Conservation (phyloP, 2,888 invertebrate species). For the Drosophila flavopinicola region DNA sequence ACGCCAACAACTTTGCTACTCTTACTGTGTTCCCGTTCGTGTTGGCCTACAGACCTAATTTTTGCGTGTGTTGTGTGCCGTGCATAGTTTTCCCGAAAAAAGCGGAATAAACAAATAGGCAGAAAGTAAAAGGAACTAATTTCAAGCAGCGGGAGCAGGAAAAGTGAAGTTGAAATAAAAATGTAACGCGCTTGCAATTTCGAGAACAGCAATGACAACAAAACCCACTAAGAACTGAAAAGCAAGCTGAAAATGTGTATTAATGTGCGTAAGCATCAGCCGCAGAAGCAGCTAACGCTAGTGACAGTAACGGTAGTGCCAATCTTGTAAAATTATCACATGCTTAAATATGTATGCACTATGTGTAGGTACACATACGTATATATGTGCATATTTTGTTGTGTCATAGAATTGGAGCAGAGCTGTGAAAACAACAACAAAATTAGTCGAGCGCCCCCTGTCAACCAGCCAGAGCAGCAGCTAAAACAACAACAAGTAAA, state of each 20-base stretch:
- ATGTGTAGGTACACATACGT: constrained; percentile 5
- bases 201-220: constrained; percentile 29
- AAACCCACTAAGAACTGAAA: constrained; percentile 28
- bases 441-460: constrained; percentile 58
- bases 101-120: constrained; percentile 60
- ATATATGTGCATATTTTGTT: constrained; percentile 40
- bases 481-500: constrained; percentile 29
- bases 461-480: constrained; percentile 32
- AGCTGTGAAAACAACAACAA: constrained; percentile 51
- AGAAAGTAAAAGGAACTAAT: constrained; percentile 51
- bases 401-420: constrained; percentile 74
- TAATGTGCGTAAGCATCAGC: no score
- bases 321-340: constrained; percentile 40
- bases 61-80: constrained; percentile 68
- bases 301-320: constrained; percentile 38
- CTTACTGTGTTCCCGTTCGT: constrained; percentile 79
- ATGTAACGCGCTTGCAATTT: constrained; percentile 33
- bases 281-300: constrained; percentile 17
- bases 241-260: constrained; percentile 34
- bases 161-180: constrained; percentile 25
- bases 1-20: constrained; percentile 77
- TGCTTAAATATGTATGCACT: constrained; percentile 19
- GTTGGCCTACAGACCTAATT: constrained; percentile 80
- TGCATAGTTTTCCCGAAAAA: constrained; percentile 76
- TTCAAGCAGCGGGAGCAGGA: constrained; percentile 31